phyloP scores from a whole-genome alignment of 2,113 vertebrate genomes.

The Campylomormyrus numenius region DNA sequence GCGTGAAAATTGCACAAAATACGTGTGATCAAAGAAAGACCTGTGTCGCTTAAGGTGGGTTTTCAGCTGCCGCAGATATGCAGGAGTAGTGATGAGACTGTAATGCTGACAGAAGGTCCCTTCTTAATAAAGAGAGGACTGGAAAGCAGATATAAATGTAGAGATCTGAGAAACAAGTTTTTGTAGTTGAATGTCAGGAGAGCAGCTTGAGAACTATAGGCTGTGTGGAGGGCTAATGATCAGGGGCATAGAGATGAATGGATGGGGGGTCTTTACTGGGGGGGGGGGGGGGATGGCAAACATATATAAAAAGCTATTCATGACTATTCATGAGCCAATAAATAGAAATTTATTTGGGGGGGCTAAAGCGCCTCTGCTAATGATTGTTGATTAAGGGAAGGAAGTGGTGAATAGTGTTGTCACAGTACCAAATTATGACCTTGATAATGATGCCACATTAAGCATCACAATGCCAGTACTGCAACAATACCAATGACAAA shows the following conservation, averaged over 20 bases:
- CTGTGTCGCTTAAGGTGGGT: background rate
- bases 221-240: background rate
- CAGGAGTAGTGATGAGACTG: background rate
- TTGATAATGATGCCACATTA: background rate
- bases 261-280: background rate
- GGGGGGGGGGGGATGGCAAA: background rate
- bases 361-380: background rate
- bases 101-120: background rate
- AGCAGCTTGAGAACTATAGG: background rate
- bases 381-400: background rate
- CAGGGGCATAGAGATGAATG: background rate
- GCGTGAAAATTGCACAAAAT: background rate
- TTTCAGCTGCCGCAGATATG: background rate
- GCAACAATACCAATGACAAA: background rate
- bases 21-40: background rate
- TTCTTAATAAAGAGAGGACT: background rate
- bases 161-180: background rate
- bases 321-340: background rate
- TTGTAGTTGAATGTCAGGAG: background rate
- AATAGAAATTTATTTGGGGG: background rate
- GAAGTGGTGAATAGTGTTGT: background rate
- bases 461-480: background rate
- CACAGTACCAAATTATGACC: background rate
- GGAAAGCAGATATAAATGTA: background rate
- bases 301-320: background rate